Conservation (phyloP, 92 coral and sea anemone species). For the Nematostella vectensis region DNA sequence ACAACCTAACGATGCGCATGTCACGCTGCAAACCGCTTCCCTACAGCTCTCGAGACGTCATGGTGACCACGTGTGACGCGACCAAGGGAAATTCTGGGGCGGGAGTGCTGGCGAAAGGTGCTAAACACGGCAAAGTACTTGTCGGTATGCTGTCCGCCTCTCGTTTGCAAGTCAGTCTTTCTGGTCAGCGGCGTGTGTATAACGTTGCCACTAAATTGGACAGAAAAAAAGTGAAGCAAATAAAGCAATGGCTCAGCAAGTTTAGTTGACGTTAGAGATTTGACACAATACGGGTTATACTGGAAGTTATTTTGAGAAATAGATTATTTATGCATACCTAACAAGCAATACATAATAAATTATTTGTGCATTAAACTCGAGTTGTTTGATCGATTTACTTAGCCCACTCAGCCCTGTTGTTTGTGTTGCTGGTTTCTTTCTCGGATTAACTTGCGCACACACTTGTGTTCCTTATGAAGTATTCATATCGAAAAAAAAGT, state of each 20-base stretch:
- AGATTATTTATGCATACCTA: too few species aligned
- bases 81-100: conserved; percentile 60
- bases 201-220: conserved; percentile 40
- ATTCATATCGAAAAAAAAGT: too few species aligned
- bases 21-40: conserved; percentile 33
- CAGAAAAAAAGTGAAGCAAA: conserved; percentile 16
- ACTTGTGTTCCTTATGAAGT: too few species aligned
- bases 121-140: conserved; percentile 21
- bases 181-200: conserved; percentile 3
- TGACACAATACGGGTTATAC: not conserved
- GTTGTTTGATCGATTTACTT: too few species aligned
- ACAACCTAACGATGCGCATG: conserved; percentile 38
- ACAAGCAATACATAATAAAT: too few species aligned
- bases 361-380: too few species aligned
- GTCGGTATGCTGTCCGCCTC: conserved; percentile 46
- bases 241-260: conserved; percentile 27
- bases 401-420: too few species aligned
- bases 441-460: too few species aligned
- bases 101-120: conserved; percentile 40
- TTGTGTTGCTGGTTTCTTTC: too few species aligned
- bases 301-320: too few species aligned
- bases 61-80: conserved; percentile 39
- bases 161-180: not conserved
- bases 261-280: conserved; percentile 9
- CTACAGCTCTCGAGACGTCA: conserved; percentile 12